Base-by-base conservation (phyloP, 2,797 vertebrate species). In the Chrosomus eos region DNA sequence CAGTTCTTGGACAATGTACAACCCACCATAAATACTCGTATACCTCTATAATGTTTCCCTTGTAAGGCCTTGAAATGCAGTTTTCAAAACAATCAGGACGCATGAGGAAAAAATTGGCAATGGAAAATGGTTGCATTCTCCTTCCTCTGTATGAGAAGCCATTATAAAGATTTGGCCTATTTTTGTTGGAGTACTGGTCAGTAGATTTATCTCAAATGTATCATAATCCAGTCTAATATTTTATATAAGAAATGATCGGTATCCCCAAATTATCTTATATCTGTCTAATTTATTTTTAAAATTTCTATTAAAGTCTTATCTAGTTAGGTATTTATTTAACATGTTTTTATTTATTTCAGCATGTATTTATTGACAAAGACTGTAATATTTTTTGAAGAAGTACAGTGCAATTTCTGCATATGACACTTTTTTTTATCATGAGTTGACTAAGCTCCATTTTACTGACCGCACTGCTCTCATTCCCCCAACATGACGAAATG, bases 281-380 rank as follows among this genome's bases (percentile, higher is more conserved):
- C 86, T 82, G 85, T 87, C 86, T 90, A 87, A 91, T 86, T 91
- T 93, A 92, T 82, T 89, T 90, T 64, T 36, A 10, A 81, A 31
- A 60, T 83, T 93, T 93, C 83, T 92, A 92, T 94, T 90, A 88
- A 92, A 92, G 93, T 92, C 90, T 92, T 91, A 93, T 93, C 92
- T 92, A 92, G 92, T 92, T 94, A 93, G 91, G 90, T 93, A 93
- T 94, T 93, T 93, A 90, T 89, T 88, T 86, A 94, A 94, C 92
- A 92, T 90, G 58, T 66, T 74, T 89, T 90, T 90, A 94, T 95
- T 96, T 95, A 93, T 94, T 94, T 93, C 87, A 90, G 93, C 92
- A 91, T 93, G 92, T 94, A 94, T 95, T 95, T 95, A 95, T 95
- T 95, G 92, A 94, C 88, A 94, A 94, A 94, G 91, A 93, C 92